These are phyloP conservation scores for Drosophila neotestacea DNA, from an alignment of 2,888 invertebrate genomes.

Conservation along the genomic window DNA sequence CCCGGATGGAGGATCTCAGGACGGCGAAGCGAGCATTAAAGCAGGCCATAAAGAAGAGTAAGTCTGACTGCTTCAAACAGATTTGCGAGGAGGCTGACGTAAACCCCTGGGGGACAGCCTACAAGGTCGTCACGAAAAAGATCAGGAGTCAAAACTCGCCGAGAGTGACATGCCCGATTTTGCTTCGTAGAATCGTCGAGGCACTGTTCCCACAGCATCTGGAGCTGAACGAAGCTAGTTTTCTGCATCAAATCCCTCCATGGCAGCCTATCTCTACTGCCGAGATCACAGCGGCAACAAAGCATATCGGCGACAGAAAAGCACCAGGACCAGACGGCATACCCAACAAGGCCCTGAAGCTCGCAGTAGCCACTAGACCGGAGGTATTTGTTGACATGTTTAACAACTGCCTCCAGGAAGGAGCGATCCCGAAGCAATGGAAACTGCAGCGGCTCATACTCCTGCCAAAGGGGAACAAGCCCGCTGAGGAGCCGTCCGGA, in stretches of 20 bases:
- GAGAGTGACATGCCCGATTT: neutral
- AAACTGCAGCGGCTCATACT: neutral
- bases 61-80: neutral
- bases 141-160: neutral
- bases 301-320: neutral
- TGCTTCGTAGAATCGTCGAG: neutral
- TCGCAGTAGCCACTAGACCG: neutral
- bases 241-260: neutral
- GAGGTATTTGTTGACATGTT: neutral
- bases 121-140: neutral
- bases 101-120: neutral
- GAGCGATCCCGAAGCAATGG: neutral
- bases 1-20: neutral
- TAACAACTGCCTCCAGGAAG: neutral
- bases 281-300: neutral
- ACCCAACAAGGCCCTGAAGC: neutral
- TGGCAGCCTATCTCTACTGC: neutral
- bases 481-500: neutral
- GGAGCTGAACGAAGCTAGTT: neutral
- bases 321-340: neutral
- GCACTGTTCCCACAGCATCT: neutral
- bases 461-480: slow-evolving; percentile 1
- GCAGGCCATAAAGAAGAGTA: neutral
- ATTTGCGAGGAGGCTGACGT: neutral
- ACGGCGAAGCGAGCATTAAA: neutral